These are phyloP conservation scores for Acanthococcus lagerstroemiae DNA, from an alignment of 2,888 invertebrate species.

Conservation along the genomic window DNA sequence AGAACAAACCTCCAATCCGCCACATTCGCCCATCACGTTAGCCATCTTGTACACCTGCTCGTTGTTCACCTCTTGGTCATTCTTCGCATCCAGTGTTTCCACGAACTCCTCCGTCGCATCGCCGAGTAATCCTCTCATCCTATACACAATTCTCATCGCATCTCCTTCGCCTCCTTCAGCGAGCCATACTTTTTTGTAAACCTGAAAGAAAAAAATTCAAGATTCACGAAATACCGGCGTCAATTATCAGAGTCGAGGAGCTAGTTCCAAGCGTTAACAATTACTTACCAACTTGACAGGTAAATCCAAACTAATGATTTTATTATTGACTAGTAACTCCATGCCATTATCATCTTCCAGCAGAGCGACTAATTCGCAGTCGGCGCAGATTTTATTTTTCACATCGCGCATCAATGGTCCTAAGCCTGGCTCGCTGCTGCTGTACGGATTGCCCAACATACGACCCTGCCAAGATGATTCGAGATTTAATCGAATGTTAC, in stretches of 20 bases:
- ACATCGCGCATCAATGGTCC: slow-evolving; percentile 97
- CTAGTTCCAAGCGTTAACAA: not conserved
- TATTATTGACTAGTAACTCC: slow-evolving; percentile 94
- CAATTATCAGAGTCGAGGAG: not conserved
- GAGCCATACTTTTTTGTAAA: slow-evolving; percentile 65
- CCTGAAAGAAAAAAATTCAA: no score
- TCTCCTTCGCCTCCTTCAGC: slow-evolving; percentile 83
- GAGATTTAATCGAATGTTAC: not conserved
- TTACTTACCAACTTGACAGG: slow-evolving; percentile 81
- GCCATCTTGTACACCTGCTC: slow-evolving; percentile 90
- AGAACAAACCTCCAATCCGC: slow-evolving; percentile 52
- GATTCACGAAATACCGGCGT: no score
- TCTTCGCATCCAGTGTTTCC: slow-evolving; percentile 78
- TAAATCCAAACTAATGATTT: slow-evolving; percentile 92
- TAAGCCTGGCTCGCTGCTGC: slow-evolving; percentile 82
- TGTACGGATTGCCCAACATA: slow-evolving; percentile 97
- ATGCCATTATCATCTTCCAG: slow-evolving; percentile 97
- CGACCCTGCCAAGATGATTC: slow-evolving; percentile 53
- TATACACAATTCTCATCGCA: slow-evolving; percentile 93
- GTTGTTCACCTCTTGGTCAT: slow-evolving; percentile 78
- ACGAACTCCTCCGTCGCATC: slow-evolving; percentile 99
- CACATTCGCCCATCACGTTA: slow-evolving; percentile 70
- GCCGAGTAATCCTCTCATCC: slow-evolving; percentile 93
- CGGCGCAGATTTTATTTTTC: slow-evolving; percentile 96
- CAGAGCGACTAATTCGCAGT: slow-evolving; percentile 95